Conservation (phyloP, 2,113 vertebrate genomes). For the Centropus bengalensis region DNA sequence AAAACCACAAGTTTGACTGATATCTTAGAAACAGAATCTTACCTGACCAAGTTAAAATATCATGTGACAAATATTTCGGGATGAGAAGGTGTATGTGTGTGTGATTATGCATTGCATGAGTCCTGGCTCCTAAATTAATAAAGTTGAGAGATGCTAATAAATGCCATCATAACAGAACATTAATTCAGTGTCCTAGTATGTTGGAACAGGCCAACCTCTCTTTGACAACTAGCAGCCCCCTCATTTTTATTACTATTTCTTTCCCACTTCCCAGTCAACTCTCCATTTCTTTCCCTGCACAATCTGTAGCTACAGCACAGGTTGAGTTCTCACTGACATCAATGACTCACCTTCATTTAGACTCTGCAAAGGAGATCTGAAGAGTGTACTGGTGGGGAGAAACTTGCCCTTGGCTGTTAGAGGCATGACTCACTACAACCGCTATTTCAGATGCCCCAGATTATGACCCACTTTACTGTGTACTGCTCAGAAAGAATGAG, state of each 20-base stretch:
- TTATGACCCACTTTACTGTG: constrained; percentile 47
- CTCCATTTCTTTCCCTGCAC: background rate
- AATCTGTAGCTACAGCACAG: background rate
- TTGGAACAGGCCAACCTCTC: background rate
- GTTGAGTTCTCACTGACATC: background rate
- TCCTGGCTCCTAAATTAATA: background rate
- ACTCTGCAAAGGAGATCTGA: background rate
- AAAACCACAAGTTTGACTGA: background rate
- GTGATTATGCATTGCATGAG: background rate
- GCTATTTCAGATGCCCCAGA: constrained; percentile 40
- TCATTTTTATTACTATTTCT: background rate
- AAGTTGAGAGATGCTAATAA: background rate
- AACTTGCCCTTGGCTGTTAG: constrained; percentile 8
- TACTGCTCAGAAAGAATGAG: background rate
- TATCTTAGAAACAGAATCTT: background rate
- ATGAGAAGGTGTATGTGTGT: background rate
- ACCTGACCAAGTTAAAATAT: background rate
- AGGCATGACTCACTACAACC: background rate
- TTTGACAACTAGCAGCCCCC: background rate
- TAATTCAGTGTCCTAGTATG: background rate
- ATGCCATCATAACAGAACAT: background rate
- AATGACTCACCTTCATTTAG: background rate
- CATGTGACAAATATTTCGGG: background rate
- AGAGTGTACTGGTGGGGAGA: background rate
- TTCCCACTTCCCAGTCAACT: background rate